Conservation (phyloP, 2,797 vertebrate species). For the Sebastolobus altivelis region DNA sequence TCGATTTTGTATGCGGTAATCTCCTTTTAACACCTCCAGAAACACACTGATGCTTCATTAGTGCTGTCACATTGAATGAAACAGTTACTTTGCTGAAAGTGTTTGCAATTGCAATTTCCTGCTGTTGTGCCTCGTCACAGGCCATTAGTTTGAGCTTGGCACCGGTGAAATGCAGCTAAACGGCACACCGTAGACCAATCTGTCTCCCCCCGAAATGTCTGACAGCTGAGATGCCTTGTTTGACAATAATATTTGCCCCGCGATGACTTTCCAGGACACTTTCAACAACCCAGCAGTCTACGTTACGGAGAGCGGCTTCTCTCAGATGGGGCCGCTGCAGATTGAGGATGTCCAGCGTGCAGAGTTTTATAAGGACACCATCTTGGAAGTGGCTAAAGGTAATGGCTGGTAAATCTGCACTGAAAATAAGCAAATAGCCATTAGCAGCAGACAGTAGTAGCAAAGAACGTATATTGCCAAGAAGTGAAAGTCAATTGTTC, state of each 20-base stretch:
- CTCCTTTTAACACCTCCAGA: slow-evolving; percentile 74
- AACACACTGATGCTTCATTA: slow-evolving; percentile 81
- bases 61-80: slow-evolving; percentile 81
- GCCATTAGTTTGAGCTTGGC: slow-evolving; percentile 78
- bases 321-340: slow-evolving; percentile 84
- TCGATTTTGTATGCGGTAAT: slow-evolving; percentile 75
- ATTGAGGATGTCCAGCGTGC: slow-evolving; percentile 85
- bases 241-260: slow-evolving; percentile 75
- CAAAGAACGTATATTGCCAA: too few species aligned
- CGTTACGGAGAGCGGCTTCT: slow-evolving; percentile 93
- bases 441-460: neutral
- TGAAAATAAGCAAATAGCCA: neutral
- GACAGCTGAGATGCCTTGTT: slow-evolving; percentile 77
- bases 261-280: slow-evolving; percentile 84
- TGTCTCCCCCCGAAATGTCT: slow-evolving; percentile 74
- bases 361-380: slow-evolving; percentile 87
- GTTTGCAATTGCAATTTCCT: slow-evolving; percentile 83
- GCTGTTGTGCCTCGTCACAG: slow-evolving; percentile 80
- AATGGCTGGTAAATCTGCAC: slow-evolving; percentile 21
- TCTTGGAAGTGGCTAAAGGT: slow-evolving; percentile 90
- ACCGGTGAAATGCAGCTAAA: slow-evolving; percentile 71
- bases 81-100: slow-evolving; percentile 76
- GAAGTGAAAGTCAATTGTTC: too few species aligned
- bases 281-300: slow-evolving; percentile 90
- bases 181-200: slow-evolving; percentile 70